These are phyloP conservation scores for Zophobas morio DNA, from an alignment of 1,140 invertebrate genomes.

Conservation along the genomic window DNA sequence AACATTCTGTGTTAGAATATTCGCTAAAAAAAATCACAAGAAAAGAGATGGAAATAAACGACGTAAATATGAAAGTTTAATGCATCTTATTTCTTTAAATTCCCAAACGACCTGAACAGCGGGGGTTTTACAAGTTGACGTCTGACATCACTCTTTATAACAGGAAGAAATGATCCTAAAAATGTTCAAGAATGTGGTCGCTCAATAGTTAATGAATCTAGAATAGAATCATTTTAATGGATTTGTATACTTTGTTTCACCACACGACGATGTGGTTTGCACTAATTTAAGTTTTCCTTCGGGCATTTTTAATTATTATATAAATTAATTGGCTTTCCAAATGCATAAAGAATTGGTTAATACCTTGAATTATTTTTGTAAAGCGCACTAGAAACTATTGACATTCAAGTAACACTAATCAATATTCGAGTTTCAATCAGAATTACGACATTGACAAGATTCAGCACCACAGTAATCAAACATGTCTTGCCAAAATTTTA, in stretches of 20 bases:
- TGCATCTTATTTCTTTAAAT: conserved; percentile 44
- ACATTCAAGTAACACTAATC: too few species aligned
- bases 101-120: conserved; percentile 39
- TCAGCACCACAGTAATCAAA: too few species aligned
- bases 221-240: background rate
- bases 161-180: conserved; percentile 42
- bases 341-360: background rate
- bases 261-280: background rate
- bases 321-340: background rate
- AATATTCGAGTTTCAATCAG: too few species aligned
- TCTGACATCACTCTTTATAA: conserved; percentile 44
- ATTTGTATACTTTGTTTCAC: background rate
- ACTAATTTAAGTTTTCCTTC: background rate
- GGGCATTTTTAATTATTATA: too few species aligned
- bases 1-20: background rate
- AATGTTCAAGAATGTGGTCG: conserved; percentile 30
- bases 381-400: too few species aligned
- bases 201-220: conserved; percentile 43
- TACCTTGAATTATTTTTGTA: too few species aligned
- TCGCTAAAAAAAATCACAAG: conserved; percentile 24
- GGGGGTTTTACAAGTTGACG: conserved; percentile 47
- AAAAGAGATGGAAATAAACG: conserved; percentile 14
- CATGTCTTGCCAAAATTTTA: too few species aligned
- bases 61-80: conserved; percentile 45
- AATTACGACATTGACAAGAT: too few species aligned